Percentiles rank a stretch among this genome's conserved stretches.
Evolutionary conservation across 2,888 invertebrate genomes (phyloP).

Genomic region (Mythimna impura): DNA sequence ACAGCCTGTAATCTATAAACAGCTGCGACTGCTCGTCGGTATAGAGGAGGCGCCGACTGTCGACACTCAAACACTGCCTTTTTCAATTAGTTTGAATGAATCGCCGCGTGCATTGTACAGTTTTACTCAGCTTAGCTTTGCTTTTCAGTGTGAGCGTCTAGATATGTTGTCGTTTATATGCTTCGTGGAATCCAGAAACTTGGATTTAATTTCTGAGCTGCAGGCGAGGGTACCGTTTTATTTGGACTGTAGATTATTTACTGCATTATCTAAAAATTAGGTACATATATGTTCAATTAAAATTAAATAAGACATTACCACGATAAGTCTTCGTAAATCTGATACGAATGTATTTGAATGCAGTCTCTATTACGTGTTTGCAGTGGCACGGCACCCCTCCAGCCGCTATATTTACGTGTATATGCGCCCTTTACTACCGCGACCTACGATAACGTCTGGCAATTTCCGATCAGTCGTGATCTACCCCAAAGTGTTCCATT

Average conservation of each 20-base stretch:
- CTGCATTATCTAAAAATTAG: background rate
- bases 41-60: conserved; percentile 61
- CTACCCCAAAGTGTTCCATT: conserved; percentile 65
- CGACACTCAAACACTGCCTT: conserved; percentile 29
- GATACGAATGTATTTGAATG: background rate
- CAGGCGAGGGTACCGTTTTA: background rate
- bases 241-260: background rate
- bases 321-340: background rate
- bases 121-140: conserved; percentile 15
- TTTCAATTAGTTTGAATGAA: conserved; percentile 41
- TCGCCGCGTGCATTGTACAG: background rate
- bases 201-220: conserved; percentile 2
- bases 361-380: conserved; percentile 33
- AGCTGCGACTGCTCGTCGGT: conserved; percentile 72
- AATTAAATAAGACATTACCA: background rate
- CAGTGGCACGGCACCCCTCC: conserved; percentile 23
- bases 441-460: conserved; percentile 84
- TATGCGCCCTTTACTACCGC: conserved; percentile 65
- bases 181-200: background rate
- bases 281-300: background rate
- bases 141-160: conserved; percentile 1
- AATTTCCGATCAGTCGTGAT: conserved; percentile 63
- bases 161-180: conserved; percentile 1
- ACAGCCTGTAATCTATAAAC: conserved; percentile 85
- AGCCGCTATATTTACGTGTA: conserved; percentile 36